Conservation (phyloP, 53 echinoderm and acorn worm species). For the Antedon mediterranea region DNA sequence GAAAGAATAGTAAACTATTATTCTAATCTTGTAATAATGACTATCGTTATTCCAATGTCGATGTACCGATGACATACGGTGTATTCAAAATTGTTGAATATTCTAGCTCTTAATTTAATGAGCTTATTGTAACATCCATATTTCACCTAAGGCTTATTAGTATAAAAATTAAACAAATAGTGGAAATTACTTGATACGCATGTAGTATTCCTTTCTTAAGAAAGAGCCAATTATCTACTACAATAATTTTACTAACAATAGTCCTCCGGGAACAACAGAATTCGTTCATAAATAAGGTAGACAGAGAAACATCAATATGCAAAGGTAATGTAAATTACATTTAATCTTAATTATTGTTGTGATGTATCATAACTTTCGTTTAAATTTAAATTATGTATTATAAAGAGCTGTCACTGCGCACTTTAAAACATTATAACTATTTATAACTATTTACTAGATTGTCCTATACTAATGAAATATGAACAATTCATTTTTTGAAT, state of each 20-base stretch:
- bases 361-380: not conserved
- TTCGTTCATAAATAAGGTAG: not conserved
- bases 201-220: not conserved
- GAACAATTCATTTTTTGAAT: no score
- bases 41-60: no score
- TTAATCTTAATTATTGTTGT: not conserved
- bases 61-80: no score
- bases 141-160: not conserved
- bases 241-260: slow-evolving; percentile 1
- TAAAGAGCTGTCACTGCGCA: no score
- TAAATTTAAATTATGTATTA: not conserved
- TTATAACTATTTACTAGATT: no score
- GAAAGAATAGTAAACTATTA: no score
- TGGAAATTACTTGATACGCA: not conserved
- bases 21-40: no score
- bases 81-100: not conserved
- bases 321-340: not conserved
- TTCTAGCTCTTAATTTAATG: not conserved
- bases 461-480: no score
- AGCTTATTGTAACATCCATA: not conserved
- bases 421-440: no score
- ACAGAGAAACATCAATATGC: not conserved
- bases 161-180: not conserved
- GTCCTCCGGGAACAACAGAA: not conserved
- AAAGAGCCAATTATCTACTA: not conserved